A percentile compares a stretch with the other conserved stretches of the same genome.
Evolutionary conservation across 2,888 invertebrate species (phyloP).

Genomic region (Ornithoptera alexandrae): DNA sequence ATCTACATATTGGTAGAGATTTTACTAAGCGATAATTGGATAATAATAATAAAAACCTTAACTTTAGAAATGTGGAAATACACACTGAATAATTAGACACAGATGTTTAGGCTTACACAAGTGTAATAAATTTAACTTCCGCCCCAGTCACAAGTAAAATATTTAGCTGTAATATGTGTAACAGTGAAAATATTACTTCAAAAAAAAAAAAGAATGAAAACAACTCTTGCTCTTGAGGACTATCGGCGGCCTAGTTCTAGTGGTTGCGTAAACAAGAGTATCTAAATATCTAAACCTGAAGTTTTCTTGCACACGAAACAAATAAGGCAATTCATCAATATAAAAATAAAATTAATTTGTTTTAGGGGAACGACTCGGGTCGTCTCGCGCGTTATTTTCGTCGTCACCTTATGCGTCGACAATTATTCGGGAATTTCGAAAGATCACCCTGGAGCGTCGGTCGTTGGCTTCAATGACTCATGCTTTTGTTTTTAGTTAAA

Average conservation of each 20-base stretch:
- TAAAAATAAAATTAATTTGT: constrained; percentile 76
- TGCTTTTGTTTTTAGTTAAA: constrained; percentile 66
- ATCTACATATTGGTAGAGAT: too few species aligned
- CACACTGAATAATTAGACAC: too few species aligned
- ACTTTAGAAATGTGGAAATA: too few species aligned
- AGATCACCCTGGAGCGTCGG: constrained; percentile 76
- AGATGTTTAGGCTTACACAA: too few species aligned
- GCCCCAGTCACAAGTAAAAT: too few species aligned
- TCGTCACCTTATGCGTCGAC: constrained; percentile 73
- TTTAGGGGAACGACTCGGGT: constrained; percentile 60
- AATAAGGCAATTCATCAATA: constrained; percentile 72
- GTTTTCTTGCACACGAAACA: constrained; percentile 45
- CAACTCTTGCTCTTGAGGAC: constrained; percentile 24
- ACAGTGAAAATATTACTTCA: constrained; percentile 14
- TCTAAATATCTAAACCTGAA: constrained; percentile 31
- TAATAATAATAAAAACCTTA: too few species aligned
- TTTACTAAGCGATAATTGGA: too few species aligned
- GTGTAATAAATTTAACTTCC: too few species aligned
- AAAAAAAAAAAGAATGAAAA: constrained; percentile 16
- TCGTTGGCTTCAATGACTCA: constrained; percentile 70
- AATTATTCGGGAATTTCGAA: constrained; percentile 78
- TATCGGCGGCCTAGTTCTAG: constrained; percentile 39
- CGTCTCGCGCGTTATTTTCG: constrained; percentile 69
- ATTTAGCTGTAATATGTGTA: neutral
- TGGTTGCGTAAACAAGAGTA: constrained; percentile 32